Base-by-base conservation (phyloP, 2,888 invertebrate species). In the Petrolisthes manimaculis region DNA sequence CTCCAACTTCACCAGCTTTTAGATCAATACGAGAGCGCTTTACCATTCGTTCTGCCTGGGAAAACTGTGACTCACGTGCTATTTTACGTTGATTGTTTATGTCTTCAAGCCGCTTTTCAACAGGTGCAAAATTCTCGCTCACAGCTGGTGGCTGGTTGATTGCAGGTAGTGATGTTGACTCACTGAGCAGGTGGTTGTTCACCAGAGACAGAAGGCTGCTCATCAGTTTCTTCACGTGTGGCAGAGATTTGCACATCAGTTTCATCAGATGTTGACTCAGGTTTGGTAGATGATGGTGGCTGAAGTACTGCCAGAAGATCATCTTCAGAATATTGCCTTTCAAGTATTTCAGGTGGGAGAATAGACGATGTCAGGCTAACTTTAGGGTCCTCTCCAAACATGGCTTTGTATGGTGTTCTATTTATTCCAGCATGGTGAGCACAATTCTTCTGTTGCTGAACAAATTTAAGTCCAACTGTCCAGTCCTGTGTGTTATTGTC, bases 401-500 rank as follows among this genome's bases (percentile, higher is more conserved):
- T 84, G 6, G 84, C 84, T n/a, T 8, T 69, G 69, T 77, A 74
- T 84, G 84, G 84, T 3, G 54, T 84, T 21, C 84, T 24, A 2
- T 82, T 82, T 55, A 82, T 82, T 21, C 82, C 82, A n/a, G 82
- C 53, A 82, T 82, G 82, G n/a, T 69, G n/a, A 21, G 69, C 82
- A 82, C 4, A 82, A 24, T 82, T 84, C 37, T 84, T 74, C 18
- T 9, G 12, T 6, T 69, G 14, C 55, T 84, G 74, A 61, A 84
- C 83, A 84, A 74, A 84, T 75, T 53, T 24, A 24, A 84, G 74
- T 9, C 84, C 84, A 54, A 71, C 74, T 56, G 77, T 4, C 75
- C 84, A 75, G 69, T 86, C 79, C 54, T 78, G 78, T 53, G 86
- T 78, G 69, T 79, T 75, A 55, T 86, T 86, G 55, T 86, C 86